These are phyloP conservation scores for Coenobita brevimanus DNA, from an alignment of 1,140 invertebrate species.

Conservation along the genomic window DNA sequence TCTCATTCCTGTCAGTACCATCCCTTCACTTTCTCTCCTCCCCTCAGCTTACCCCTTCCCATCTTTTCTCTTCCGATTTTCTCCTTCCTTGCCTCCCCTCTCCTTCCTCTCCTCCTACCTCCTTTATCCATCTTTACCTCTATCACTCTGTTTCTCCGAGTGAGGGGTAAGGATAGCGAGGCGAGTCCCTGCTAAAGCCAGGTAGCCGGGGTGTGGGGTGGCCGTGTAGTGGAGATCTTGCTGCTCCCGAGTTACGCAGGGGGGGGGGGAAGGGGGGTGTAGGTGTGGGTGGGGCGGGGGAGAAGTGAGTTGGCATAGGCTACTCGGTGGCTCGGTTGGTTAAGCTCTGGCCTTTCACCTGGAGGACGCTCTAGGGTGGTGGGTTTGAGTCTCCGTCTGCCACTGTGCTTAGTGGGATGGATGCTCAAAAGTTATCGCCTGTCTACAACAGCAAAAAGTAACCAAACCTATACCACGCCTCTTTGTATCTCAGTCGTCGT, in stretches of 20 bases:
- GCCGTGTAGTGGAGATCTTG: not conserved
- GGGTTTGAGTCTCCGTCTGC: no score
- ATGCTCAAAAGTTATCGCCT: no score
- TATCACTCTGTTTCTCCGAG: not conserved
- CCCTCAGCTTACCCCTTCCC: not conserved
- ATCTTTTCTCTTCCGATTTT: not conserved
- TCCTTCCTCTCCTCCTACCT: not conserved
- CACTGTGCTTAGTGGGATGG: no score
- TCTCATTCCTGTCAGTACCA: not conserved
- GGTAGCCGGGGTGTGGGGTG: constrained; percentile 19
- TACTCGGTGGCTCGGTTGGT: no score
- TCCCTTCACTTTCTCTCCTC: not conserved
- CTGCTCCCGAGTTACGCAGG: constrained; percentile 45
- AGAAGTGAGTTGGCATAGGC: not conserved
- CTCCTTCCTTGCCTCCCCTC: not conserved
- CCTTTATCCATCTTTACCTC: not conserved
- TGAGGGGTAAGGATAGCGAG: not conserved
- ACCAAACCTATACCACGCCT: no score
- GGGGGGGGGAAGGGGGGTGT: not conserved
- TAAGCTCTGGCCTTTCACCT: no score
- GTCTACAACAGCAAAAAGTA: no score
- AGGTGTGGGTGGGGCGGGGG: not conserved
- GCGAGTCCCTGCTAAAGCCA: not conserved
- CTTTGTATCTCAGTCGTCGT: no score
- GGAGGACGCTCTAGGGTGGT: no score